Percentiles rank a stretch among this genome's conserved stretches.
Evolutionary conservation across 2,113 vertebrate genomes (phyloP).

Genomic region (Oncorhynchus nerka): DNA sequence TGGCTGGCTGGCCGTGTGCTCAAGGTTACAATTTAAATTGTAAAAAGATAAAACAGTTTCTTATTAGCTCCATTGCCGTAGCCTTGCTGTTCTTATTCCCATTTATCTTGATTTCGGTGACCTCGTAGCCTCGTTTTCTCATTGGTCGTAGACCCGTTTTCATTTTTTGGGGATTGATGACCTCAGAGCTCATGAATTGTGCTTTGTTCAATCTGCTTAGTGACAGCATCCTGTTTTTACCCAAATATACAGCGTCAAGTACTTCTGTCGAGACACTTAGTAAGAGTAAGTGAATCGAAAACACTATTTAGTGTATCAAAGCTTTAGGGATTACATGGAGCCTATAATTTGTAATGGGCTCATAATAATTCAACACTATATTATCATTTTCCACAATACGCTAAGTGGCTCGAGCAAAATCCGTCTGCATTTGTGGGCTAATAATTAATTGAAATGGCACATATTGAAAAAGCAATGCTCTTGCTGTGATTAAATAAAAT

Average conservation of each 20-base stretch:
- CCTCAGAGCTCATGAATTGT: constrained; percentile 74
- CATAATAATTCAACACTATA: constrained; percentile 65
- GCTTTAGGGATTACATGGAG: constrained; percentile 71
- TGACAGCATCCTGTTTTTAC: constrained; percentile 66
- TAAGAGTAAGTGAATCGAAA: constrained; percentile 69
- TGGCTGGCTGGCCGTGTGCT: constrained; percentile 68
- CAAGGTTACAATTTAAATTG: constrained; percentile 91
- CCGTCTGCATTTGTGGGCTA: constrained; percentile 71
- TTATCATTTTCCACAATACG: constrained; percentile 74
- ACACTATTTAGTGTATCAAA: constrained; percentile 63
- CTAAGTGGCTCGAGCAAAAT: constrained; percentile 73
- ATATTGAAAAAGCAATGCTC: constrained; percentile 68
- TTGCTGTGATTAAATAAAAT: constrained; percentile 63
- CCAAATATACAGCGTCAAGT: constrained; percentile 60
- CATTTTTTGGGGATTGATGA: constrained; percentile 66
- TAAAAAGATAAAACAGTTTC: constrained; percentile 87
- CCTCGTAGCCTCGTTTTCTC: constrained; percentile 65
- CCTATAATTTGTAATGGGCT: constrained; percentile 71
- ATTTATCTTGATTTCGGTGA: constrained; percentile 84
- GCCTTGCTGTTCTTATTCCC: constrained; percentile 77
- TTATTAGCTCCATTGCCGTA: constrained; percentile 82
- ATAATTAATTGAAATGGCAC: constrained; percentile 78
- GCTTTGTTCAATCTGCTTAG: constrained; percentile 71
- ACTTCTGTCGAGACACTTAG: constrained; percentile 61
- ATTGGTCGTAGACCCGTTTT: background rate